phyloP scores from a whole-genome alignment of 2,797 vertebrate genomes.

The Vespertilio murinus region DNA sequence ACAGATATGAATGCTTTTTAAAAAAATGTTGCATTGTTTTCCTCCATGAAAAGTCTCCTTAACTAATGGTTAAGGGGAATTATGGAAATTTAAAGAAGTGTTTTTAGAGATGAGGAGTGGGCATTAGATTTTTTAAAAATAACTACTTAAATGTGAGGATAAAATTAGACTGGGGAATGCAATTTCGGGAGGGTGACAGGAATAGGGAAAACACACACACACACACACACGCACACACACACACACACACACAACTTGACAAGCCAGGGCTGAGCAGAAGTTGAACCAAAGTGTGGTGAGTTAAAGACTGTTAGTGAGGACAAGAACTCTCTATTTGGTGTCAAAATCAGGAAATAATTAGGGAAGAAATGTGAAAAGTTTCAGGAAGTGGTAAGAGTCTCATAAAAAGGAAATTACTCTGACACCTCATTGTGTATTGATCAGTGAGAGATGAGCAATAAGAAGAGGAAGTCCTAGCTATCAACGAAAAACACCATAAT shows the following conservation, averaged over 20 bases:
- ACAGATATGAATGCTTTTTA: not conserved
- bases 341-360: constrained; percentile 72
- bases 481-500: constrained; percentile 45
- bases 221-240: no score
- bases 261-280: not conserved
- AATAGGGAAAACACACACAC: not conserved
- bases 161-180: not conserved
- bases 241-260: not conserved
- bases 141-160: not conserved
- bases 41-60: not conserved
- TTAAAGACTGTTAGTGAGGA: not conserved
- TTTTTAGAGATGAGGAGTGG: not conserved
- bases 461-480: constrained; percentile 51
- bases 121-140: not conserved
- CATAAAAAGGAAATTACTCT: constrained; percentile 60
- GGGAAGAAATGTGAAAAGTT: constrained; percentile 61
- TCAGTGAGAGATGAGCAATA: constrained; percentile 30
- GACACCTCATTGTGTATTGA: constrained; percentile 59
- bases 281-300: not conserved
- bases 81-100: not conserved
- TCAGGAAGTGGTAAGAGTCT: constrained; percentile 60
- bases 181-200: not conserved
- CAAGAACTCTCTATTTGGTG: constrained; percentile 13
- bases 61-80: not conserved
- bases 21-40: not conserved